Evolutionary conservation across 2,113 vertebrate species (phyloP), one percentile per base, ranked within the genome.

Genomic region (Nothobranchius furzeri): DNA sequence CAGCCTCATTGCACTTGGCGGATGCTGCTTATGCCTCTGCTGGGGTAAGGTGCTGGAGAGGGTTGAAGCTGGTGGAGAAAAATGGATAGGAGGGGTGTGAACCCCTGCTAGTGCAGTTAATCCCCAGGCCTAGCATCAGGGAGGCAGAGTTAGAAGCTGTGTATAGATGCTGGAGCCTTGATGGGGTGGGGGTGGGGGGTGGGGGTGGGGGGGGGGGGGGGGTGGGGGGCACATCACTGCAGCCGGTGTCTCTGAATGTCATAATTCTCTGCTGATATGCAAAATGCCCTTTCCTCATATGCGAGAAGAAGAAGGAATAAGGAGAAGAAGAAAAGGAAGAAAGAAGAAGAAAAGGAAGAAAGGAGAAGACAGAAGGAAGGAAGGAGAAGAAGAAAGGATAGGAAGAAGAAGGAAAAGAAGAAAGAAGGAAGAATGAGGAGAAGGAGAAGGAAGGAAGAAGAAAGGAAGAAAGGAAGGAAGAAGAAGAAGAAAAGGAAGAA

Each of bases 191-290:
- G n/a, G n/a, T n/a, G n/a, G n/a, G n/a, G n/a, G n/a, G n/a, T n/a
- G n/a, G n/a, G n/a, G n/a, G n/a, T n/a, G n/a, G n/a, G n/a, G n/a
- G n/a, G n/a, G n/a, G n/a, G n/a, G n/a, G 2, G 68, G 61, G 68
- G 68, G 61, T 65, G 61, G 76, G 59, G 68, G 9, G 5, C 61
- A 76, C 62, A 65, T 70, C 20, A 24, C 72, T 83, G 79, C 66
- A 56, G 78, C 51, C 55, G 70, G 77, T 82, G 78, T 84, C 83
- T 86, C 65, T 77, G 35, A 48, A 66, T 84, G 78, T 85, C 74
- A 46, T 88, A 83, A 90, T 83, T 51, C 75, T 76, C 75, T 62
- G 73, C 77, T 77, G 65, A 71, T 67, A 49, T 70, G 62, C 42
- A 70, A 53, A 51, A 35, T 56, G 68, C 20, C 10, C 15, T 25